These are phyloP conservation scores for Staurois parvus DNA, from an alignment of 2,797 vertebrate genomes.

Conservation along the genomic window DNA sequence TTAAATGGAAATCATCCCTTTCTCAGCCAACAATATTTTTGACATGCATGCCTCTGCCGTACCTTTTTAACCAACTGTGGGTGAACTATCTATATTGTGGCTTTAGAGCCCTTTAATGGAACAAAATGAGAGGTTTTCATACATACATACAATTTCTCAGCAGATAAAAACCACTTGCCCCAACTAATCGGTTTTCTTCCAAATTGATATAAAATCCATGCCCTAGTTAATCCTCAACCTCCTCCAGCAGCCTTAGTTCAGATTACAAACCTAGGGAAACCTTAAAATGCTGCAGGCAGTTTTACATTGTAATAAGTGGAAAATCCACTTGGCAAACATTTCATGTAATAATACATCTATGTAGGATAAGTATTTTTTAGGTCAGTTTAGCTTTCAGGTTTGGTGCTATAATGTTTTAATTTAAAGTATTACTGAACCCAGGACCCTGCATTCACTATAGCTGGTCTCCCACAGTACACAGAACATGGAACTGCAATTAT, in stretches of 20 bases:
- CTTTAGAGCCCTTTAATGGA: conserved; percentile 45
- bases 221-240: conserved; percentile 30
- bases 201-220: conserved; percentile 34
- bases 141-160: conserved; percentile 52
- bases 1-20: conserved; percentile 60
- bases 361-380: no score
- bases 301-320: no score
- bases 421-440: no score
- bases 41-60: conserved; percentile 28
- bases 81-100: conserved; percentile 18
- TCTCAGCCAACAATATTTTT: conserved; percentile 54
- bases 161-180: conserved; percentile 39
- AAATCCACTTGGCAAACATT: no score
- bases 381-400: no score
- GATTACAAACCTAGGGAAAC: neutral
- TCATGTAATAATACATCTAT: no score
- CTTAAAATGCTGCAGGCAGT: no score
- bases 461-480: no score
- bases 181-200: conserved; percentile 32
- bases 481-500: no score
- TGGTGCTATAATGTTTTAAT: no score
- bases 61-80: conserved; percentile 51
- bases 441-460: no score
- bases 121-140: conserved; percentile 43
- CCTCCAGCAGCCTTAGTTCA: neutral